Evolutionary conservation across 1,140 invertebrate species (phyloP), one percentile per base, ranked within the genome.

Genomic region (Penaeus chinensis): DNA sequence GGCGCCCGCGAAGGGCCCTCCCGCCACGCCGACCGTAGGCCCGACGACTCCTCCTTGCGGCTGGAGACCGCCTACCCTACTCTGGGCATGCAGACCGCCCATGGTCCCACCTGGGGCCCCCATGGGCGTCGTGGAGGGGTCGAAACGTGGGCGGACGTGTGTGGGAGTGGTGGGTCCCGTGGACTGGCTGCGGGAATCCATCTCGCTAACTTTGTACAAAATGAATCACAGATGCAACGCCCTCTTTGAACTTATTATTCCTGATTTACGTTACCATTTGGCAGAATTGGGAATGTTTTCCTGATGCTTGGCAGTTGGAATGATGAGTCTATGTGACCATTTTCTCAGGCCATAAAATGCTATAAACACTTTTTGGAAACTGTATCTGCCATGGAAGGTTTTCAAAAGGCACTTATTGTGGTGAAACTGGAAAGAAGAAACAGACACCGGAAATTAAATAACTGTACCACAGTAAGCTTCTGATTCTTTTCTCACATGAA

Each of bases 191-290:
- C 54, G 54, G 54, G 54, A 54, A 54, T 54, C 54, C 54, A 54
- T 54, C 54, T 54, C 54, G 54, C 54, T 54, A 54, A 37, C 27
- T 74, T 74, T 74, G 71, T 74, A 74, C 71, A 74, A 74, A 74
- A 82, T n/a, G 69, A 82, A n/a, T 42, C n/a, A 60, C n/a, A 61
- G 60, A 61, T 63, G 47, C 20, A 27, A 62, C 63, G 32, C 37
- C 63, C 62, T 13, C n/a, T 82, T 82, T 82, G 81, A 82, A 82
- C 81, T 82, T 13, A 66, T 32, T 22, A 61, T 82, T 82, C 81
- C 81, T 82, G 81, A 82, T 66, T 82, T 82, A 82, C n/a, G 81
- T 82, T 82, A 82, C 81, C 81, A 82, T 82, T 82, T 82, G 81
- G 81, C 81, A 82, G 24, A 69, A 37, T 65, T 66, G 80, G 81